Evolutionary conservation across 1,140 invertebrate species (phyloP).

Genomic region (Oreohelix idahoensis): DNA sequence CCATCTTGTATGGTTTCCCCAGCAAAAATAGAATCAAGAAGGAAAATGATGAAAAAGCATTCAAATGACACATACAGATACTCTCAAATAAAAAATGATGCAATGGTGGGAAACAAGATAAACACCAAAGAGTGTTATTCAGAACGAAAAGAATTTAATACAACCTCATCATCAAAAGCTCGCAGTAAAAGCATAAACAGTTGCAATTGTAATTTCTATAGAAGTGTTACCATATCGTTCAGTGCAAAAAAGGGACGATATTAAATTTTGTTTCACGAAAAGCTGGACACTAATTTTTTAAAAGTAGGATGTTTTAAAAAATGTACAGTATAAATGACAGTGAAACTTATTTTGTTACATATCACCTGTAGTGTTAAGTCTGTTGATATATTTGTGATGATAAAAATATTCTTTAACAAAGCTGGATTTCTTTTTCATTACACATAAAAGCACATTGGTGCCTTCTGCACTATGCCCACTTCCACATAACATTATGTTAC

Average conservation of each 20-base stretch:
- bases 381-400: too few species aligned
- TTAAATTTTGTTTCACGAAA: neutral
- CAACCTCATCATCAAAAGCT: neutral
- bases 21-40: neutral
- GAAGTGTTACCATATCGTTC: too few species aligned
- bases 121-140: neutral
- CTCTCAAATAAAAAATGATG: neutral
- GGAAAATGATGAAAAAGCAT: neutral
- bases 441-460: too few species aligned
- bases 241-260: neutral
- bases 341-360: too few species aligned
- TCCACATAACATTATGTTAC: too few species aligned
- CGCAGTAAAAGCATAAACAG: neutral
- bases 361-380: too few species aligned
- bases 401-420: too few species aligned
- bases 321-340: too few species aligned
- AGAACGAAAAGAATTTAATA: neutral
- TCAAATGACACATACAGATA: neutral
- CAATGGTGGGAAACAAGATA: neutral
- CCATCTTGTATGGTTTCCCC: neutral
- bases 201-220: neutral
- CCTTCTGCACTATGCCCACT: too few species aligned
- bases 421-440: too few species aligned
- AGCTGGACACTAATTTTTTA: too few species aligned
- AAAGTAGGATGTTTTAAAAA: too few species aligned